phyloP scores from a whole-genome alignment of 2,113 vertebrate species.

The Penelope pileata region DNA sequence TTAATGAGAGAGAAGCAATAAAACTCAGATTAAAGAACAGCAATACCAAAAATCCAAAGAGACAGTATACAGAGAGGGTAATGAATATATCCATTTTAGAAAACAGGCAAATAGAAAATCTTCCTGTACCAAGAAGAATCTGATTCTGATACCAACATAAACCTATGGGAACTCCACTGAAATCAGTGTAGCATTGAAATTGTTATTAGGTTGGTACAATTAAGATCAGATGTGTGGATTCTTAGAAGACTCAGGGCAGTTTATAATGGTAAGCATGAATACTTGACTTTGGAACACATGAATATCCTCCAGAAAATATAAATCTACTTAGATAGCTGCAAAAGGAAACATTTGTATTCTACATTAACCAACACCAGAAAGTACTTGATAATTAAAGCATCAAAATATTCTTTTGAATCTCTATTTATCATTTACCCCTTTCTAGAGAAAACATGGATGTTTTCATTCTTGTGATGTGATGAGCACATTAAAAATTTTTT shows the following conservation, averaged over 20 bases:
- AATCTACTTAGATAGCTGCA: background rate
- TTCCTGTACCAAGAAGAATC: background rate
- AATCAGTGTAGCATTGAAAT: background rate
- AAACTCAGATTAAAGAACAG: background rate
- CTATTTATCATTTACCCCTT: background rate
- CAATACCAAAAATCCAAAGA: background rate
- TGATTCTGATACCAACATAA: background rate
- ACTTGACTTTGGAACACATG: background rate
- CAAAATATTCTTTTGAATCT: background rate
- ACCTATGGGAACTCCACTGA: background rate
- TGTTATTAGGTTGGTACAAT: background rate
- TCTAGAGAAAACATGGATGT: background rate
- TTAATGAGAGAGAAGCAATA: background rate
- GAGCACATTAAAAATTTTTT: slow-evolving; percentile 19
- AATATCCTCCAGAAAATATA: background rate
- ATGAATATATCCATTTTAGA: background rate
- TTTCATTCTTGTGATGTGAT: background rate
- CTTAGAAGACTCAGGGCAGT: background rate
- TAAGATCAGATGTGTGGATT: background rate
- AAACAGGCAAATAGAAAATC: background rate
- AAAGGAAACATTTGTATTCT: background rate
- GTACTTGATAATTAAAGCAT: background rate
- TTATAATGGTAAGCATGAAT: background rate
- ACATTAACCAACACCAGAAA: background rate
- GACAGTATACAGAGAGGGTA: background rate